These are phyloP conservation scores for Oreonectes daqikongensis DNA, from an alignment of 2,797 vertebrate species.

Conservation along the genomic window DNA sequence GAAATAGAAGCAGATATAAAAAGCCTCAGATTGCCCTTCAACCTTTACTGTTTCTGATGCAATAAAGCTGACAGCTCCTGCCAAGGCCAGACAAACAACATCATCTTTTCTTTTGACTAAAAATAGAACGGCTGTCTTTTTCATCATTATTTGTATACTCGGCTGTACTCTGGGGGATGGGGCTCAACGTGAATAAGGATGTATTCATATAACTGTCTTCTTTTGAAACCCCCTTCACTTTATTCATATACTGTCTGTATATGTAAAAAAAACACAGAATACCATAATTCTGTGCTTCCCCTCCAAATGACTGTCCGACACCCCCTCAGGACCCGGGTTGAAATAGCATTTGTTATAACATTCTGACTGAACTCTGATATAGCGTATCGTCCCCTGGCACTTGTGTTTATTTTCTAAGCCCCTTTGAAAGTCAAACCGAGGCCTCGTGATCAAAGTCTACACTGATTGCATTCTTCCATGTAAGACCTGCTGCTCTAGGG, in stretches of 20 bases:
- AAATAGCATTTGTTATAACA: conserved; percentile 32
- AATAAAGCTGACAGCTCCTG: conserved; percentile 15
- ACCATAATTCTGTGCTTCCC: conserved; percentile 24
- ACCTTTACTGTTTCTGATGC: conserved; percentile 23
- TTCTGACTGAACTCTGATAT: conserved; percentile 30
- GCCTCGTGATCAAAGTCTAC: conserved; percentile 48
- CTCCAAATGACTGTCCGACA: conserved; percentile 10
- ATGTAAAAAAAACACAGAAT: background rate
- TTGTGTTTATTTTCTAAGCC: conserved; percentile 37
- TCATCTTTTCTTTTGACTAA: conserved; percentile 28
- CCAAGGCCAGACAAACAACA: conserved; percentile 15
- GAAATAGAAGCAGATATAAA: background rate
- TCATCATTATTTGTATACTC: conserved; percentile 26
- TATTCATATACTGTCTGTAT: background rate
- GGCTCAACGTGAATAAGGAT: conserved; percentile 31
- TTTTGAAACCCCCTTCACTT: conserved; percentile 14
- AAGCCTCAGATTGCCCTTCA: background rate
- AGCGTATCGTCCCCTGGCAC: background rate
- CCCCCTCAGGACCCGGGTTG: conserved; percentile 3
- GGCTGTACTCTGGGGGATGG: background rate
- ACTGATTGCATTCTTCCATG: conserved; percentile 16
- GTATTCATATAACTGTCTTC: conserved; percentile 24
- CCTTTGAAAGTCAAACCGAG: conserved; percentile 49
- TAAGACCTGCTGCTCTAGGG: conserved; percentile 10
- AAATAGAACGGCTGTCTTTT: conserved; percentile 18